Percentiles rank a stretch among this genome's conserved stretches.
Conservation (phyloP, 2,797 vertebrate species). For the Acridotheres tristis region DNA sequence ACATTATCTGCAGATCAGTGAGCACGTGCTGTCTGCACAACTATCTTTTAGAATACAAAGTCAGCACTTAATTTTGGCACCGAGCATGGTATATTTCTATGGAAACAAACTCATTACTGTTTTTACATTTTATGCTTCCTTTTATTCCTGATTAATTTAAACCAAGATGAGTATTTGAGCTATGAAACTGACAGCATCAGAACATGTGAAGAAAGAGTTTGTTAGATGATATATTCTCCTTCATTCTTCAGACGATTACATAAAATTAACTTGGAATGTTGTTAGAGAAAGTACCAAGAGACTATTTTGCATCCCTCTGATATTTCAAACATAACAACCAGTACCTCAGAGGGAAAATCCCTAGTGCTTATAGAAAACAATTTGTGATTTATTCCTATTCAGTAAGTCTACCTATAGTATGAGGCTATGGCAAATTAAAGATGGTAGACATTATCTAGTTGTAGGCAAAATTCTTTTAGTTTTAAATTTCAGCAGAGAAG, state of each 20-base stretch:
- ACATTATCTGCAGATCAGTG: conserved; percentile 25
- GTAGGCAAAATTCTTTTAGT: neutral
- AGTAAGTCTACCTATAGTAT: neutral
- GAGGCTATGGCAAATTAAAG: neutral
- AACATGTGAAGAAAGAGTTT: neutral
- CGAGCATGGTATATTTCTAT: neutral
- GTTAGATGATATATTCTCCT: neutral
- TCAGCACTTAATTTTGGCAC: conserved; percentile 42
- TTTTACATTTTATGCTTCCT: neutral
- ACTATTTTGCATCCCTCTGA: neutral
- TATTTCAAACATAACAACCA: neutral
- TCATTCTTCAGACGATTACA: neutral
- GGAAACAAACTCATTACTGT: neutral
- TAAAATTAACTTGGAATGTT: neutral
- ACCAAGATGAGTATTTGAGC: neutral
- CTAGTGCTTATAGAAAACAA: neutral
- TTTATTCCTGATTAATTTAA: conserved; percentile 12
- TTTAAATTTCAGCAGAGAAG: neutral
- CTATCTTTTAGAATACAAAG: conserved; percentile 13
- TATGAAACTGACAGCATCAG: neutral
- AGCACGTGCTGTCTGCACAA: neutral
- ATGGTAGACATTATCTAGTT: neutral
- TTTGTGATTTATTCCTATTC: neutral
- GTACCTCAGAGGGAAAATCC: neutral
- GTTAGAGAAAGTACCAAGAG: neutral